Conservation (phyloP, 2,888 invertebrate species). For the Ennomos erosarius region DNA sequence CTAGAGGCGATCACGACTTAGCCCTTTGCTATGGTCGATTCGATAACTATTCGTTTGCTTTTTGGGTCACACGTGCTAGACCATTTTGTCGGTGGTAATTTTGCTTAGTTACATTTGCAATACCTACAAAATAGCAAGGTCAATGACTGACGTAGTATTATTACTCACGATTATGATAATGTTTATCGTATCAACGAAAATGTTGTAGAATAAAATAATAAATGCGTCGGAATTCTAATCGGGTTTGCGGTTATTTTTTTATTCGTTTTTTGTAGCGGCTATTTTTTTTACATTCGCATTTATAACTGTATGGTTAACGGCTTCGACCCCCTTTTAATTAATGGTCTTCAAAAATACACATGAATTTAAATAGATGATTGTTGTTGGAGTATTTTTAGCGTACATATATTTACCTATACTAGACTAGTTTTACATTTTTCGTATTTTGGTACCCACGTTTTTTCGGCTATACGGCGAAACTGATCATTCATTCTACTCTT, state of each 20-base stretch:
- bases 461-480: no score
- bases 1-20: constrained; percentile 60
- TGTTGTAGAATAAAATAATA: neutral
- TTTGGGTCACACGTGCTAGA: constrained; percentile 62
- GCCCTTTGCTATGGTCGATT: constrained; percentile 57
- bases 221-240: constrained; percentile 7
- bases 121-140: constrained; percentile 7
- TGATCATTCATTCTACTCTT: no score
- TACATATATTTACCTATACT: no score
- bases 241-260: constrained; percentile 7
- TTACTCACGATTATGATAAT: constrained; percentile 21
- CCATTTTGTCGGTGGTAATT: neutral
- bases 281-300: no score
- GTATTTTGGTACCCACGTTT: no score
- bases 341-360: no score
- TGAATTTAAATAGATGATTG: no score
- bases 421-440: no score
- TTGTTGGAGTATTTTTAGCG: no score
- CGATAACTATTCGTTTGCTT: constrained; percentile 68
- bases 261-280: neutral
- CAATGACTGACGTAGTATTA: constrained; percentile 17
- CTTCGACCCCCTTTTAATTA: no score
- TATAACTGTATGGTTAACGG: no score
- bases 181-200: constrained; percentile 11
- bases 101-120: constrained; percentile 5